Base-by-base conservation (phyloP, 2,797 vertebrate species). In the Tangara arthus region DNA sequence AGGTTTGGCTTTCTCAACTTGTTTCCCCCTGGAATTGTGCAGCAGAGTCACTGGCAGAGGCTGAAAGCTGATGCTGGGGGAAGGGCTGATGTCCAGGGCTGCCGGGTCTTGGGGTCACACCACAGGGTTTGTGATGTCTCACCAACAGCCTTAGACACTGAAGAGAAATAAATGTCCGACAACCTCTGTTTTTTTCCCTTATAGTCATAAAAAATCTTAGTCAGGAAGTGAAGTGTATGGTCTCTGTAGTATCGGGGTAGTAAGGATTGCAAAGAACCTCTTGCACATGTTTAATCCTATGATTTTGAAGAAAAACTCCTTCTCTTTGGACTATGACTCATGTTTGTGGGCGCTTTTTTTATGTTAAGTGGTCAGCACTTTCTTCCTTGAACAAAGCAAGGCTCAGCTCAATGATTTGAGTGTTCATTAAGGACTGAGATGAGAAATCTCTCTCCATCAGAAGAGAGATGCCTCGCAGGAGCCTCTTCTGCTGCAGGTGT, bases 61-160 rank as follows among this genome's bases (percentile, higher is more conserved):
- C 37, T 49, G 78, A 22, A 4, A 0, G 0, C 30, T 18, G n/a
- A 3, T 3, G 5, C 16, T 12, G 37, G 21, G 17, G 4, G 6
- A 70, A 44, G 41, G 28, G 34, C 17, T 49, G 50, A 30, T 49
- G n/a, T 47, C 46, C 19, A 60, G 66, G 20, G 12, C 30, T 46
- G 32, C 23, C 34, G 5, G 8, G 5, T 20, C 17, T 20, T 44
- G 18, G 41, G 28, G 41, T 78, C 24, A 11, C 26, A 2, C 6
- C 8, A 5, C 28, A 21, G 37, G 11, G 13, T 8, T 84, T 30
- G 30, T 12, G 15, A 32, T 12, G 15, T 28, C 35, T 56, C 73
- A 50, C 34, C 37, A 42, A 21, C n/a, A 65, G 22, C 39, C 15
- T 41, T 37, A 49, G 30, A 23, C 32, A 14, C 39, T 32, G 16